phyloP scores from a whole-genome alignment of 2,888 invertebrate genomes.

The Tachina lurida region DNA sequence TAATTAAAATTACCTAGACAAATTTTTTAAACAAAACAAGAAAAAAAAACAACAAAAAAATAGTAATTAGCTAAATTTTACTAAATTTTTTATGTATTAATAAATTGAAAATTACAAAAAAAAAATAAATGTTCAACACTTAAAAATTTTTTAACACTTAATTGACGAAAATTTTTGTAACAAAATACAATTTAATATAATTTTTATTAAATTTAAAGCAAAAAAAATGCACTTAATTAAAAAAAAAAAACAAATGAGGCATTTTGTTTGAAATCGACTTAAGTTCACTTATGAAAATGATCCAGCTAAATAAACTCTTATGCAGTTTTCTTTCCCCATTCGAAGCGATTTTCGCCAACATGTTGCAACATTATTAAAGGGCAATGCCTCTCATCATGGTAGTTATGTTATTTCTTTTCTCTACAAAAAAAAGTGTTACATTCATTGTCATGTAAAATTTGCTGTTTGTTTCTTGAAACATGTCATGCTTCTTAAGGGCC shows the following conservation, averaged over 20 bases:
- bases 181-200: neutral
- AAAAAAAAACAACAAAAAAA: slow-evolving; percentile 16
- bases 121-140: slow-evolving; percentile 23
- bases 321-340: too few species aligned
- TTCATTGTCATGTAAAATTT: too few species aligned
- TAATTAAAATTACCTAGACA: neutral
- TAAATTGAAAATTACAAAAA: neutral
- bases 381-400: too few species aligned
- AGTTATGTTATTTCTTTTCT: too few species aligned
- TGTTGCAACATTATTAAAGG: too few species aligned
- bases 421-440: too few species aligned
- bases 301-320: neutral
- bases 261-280: neutral
- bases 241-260: slow-evolving; percentile 3
- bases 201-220: neutral
- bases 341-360: too few species aligned
- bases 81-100: slow-evolving; percentile 24
- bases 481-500: too few species aligned
- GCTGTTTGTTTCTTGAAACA: too few species aligned
- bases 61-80: slow-evolving; percentile 29
- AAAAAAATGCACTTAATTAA: neutral
- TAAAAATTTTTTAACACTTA: slow-evolving; percentile 13
- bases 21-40: neutral
- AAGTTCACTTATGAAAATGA: neutral
- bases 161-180: slow-evolving; percentile 2